Conservation (phyloP, 2,797 vertebrate genomes). For the Anomalospiza imberbis region DNA sequence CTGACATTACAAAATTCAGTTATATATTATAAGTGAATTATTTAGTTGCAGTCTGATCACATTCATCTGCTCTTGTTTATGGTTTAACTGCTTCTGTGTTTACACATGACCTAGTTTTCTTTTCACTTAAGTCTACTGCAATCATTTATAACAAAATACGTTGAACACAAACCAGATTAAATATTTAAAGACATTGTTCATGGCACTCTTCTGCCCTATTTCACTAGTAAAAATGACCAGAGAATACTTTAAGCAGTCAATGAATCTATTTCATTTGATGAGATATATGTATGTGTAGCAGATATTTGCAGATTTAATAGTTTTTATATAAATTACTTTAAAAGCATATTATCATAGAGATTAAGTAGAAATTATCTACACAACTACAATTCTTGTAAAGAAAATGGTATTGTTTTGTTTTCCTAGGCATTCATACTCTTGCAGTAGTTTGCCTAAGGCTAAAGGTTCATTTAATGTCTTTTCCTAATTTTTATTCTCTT, state of each 20-base stretch:
- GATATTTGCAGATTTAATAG: neutral
- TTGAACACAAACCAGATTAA: neutral
- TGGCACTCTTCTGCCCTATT: neutral
- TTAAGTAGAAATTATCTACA: neutral
- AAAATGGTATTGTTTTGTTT: neutral
- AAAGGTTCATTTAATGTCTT: neutral
- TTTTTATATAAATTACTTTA: neutral
- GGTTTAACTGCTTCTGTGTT: neutral
- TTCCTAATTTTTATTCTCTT: neutral
- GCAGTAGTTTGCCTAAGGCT: neutral
- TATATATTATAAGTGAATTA: neutral
- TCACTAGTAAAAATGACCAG: neutral
- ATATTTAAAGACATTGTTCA: neutral
- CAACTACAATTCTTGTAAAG: neutral
- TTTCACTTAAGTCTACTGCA: neutral
- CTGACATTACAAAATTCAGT: neutral
- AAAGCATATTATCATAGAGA: neutral
- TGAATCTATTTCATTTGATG: neutral
- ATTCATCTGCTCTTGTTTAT: neutral
- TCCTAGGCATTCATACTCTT: neutral
- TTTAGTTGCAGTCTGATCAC: neutral
- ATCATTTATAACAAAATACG: neutral
- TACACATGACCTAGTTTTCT: neutral
- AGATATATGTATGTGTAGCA: neutral
- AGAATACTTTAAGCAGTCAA: neutral